phyloP scores from a whole-genome alignment of 2,888 invertebrate species.

The Gastracanthus pulcherrimus region DNA sequence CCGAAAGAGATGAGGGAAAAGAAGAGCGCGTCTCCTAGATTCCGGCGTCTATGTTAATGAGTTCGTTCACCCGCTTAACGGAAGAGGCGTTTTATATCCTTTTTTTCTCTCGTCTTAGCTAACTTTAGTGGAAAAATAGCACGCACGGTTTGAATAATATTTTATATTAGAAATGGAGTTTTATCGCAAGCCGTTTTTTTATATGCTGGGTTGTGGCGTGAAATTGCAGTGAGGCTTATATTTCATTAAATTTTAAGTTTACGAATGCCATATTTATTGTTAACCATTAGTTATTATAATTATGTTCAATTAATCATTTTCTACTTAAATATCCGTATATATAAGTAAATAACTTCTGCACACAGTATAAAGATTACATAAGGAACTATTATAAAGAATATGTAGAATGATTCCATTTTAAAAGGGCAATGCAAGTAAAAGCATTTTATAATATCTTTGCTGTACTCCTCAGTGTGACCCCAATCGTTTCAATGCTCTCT shows the following conservation, averaged over 20 bases:
- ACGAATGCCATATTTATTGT: too few species aligned
- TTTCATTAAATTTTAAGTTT: too few species aligned
- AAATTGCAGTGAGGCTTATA: too few species aligned
- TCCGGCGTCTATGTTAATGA: slow-evolving; percentile 41
- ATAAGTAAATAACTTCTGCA: not conserved
- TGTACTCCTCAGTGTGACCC: not conserved
- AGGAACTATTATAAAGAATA: too few species aligned
- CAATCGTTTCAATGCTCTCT: not conserved
- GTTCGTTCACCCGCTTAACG: slow-evolving; percentile 33
- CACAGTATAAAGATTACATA: not conserved
- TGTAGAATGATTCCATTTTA: too few species aligned
- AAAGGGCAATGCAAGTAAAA: not conserved
- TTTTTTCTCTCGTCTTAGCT: slow-evolving; percentile 2
- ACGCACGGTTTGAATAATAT: not conserved
- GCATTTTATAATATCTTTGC: not conserved
- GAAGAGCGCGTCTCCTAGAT: slow-evolving; percentile 31
- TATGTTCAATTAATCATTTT: not conserved
- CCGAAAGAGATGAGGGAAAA: slow-evolving; percentile 14
- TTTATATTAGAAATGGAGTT: too few species aligned
- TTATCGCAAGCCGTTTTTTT: not conserved
- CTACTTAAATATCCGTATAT: not conserved
- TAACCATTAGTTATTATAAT: not conserved
- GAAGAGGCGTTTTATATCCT: slow-evolving; percentile 8
- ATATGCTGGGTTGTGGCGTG: too few species aligned
- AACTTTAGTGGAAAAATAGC: not conserved